Evolutionary conservation across 2,888 invertebrate species (phyloP).

Genomic region (Spicauda simplicius): DNA sequence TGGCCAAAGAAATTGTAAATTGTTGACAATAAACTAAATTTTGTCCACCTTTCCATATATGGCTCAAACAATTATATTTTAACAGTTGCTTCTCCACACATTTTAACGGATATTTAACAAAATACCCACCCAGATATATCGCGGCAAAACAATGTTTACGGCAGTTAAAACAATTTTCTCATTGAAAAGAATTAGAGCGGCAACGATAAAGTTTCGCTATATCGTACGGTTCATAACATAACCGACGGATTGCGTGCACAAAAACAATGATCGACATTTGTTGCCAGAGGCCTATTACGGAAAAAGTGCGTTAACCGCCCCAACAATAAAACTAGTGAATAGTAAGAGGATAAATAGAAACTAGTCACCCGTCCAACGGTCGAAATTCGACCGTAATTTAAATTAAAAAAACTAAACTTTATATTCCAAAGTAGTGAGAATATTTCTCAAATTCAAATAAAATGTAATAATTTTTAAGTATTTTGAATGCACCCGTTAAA

Average conservation of each 20-base stretch:
- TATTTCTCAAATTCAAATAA: too few species aligned
- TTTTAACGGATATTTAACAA: background rate
- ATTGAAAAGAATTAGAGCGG: conserved; percentile 58
- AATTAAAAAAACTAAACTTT: too few species aligned
- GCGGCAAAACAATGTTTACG: conserved; percentile 42
- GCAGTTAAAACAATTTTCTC: conserved; percentile 51
- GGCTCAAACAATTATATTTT: background rate
- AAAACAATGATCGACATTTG: conserved; percentile 71
- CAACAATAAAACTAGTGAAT: conserved; percentile 61
- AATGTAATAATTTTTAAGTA: too few species aligned
- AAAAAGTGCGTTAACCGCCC: conserved; percentile 62
- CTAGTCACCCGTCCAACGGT: too few species aligned
- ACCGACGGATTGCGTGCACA: conserved; percentile 69
- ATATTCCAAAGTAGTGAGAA: too few species aligned
- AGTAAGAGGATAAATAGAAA: conserved; percentile 40
- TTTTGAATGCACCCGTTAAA: too few species aligned
- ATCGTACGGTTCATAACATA: conserved; percentile 54
- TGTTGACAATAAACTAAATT: too few species aligned
- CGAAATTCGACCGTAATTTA: too few species aligned
- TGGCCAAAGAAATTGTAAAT: too few species aligned
- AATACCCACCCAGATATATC: conserved; percentile 2
- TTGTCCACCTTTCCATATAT: too few species aligned
- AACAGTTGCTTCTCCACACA: conserved; percentile 3
- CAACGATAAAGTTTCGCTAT: conserved; percentile 56
- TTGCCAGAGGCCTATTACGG: conserved; percentile 60